These are phyloP conservation scores for Porites australiensis DNA, from an alignment of 64 coral and sea anemone species.

Conservation along the genomic window DNA sequence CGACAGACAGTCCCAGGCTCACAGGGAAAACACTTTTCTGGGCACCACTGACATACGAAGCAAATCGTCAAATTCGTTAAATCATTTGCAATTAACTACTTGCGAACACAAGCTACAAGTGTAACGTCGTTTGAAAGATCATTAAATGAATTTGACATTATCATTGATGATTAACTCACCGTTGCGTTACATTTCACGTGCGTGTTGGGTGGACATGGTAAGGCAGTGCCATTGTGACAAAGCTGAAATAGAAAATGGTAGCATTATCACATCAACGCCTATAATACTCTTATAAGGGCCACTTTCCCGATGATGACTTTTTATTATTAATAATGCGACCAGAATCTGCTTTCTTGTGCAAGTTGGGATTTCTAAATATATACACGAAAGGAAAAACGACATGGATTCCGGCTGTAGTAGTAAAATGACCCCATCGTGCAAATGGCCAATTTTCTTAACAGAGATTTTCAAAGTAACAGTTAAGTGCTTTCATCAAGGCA, in stretches of 20 bases:
- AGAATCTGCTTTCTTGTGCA: too few relatives aligned
- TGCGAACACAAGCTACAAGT: too few relatives aligned
- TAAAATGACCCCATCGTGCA: too few relatives aligned
- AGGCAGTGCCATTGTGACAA: constrained; percentile 88
- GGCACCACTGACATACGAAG: constrained; percentile 59
- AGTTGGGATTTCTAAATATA: too few relatives aligned
- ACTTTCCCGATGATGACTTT: too few relatives aligned
- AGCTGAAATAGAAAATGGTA: constrained; percentile 60
- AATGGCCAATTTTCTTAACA: too few relatives aligned
- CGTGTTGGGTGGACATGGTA: constrained; percentile 92
- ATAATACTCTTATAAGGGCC: too few relatives aligned
- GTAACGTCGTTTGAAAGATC: neutral
- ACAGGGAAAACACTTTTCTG: constrained; percentile 84
- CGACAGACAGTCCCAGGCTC: constrained; percentile 81
- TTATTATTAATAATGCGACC: too few relatives aligned
- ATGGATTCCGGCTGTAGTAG: too few relatives aligned
- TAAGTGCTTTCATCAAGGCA: too few relatives aligned
- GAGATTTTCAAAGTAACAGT: too few relatives aligned
- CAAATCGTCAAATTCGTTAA: neutral
- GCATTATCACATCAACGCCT: neutral
- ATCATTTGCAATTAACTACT: neutral
- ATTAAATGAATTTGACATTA: neutral
- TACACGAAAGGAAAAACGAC: too few relatives aligned
- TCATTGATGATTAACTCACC: constrained; percentile 63
- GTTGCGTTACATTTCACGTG: constrained; percentile 91